phyloP scores from a whole-genome alignment of 2,888 invertebrate species.

The Cataglyphis livida region DNA sequence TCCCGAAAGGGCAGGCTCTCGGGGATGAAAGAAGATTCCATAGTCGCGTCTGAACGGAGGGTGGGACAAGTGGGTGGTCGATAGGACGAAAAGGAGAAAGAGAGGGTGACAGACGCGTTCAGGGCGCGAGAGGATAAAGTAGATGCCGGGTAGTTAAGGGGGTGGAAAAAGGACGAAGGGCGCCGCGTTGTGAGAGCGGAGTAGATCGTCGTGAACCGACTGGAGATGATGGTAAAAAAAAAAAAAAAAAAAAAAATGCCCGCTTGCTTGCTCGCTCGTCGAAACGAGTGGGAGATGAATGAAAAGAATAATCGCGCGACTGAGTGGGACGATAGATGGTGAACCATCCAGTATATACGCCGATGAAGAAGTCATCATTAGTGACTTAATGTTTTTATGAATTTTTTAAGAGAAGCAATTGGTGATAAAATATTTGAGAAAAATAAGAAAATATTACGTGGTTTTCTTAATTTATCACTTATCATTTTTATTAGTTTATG shows the following conservation, averaged over 20 bases:
- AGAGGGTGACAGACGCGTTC: constrained; percentile 52
- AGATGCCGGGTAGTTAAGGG: constrained; percentile 32
- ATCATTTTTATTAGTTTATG: neutral
- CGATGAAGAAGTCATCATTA: constrained; percentile 58
- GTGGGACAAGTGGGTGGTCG: constrained; percentile 34
- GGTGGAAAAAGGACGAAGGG: constrained; percentile 63
- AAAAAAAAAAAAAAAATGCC: constrained; percentile 12
- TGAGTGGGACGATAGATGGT: constrained; percentile 75
- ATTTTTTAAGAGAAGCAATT: neutral
- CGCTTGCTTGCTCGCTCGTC: neutral
- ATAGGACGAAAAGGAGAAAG: constrained; percentile 44
- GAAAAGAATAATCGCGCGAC: constrained; percentile 79
- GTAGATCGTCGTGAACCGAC: constrained; percentile 41
- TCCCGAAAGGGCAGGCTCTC: constrained; percentile 35
- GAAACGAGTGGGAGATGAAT: constrained; percentile 6
- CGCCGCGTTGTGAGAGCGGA: constrained; percentile 37
- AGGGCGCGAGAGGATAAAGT: constrained; percentile 54
- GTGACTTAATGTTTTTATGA: constrained; percentile 59
- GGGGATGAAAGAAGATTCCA: constrained; percentile 34
- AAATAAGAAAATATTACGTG: neutral
- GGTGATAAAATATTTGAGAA: neutral
- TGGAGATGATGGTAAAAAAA: constrained; percentile 5
- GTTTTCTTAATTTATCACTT: neutral
- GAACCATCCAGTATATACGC: neutral
- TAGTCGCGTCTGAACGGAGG: constrained; percentile 57